Evolutionary conservation across 2,797 vertebrate species (phyloP).

Genomic region (Gouania willdenowi): DNA sequence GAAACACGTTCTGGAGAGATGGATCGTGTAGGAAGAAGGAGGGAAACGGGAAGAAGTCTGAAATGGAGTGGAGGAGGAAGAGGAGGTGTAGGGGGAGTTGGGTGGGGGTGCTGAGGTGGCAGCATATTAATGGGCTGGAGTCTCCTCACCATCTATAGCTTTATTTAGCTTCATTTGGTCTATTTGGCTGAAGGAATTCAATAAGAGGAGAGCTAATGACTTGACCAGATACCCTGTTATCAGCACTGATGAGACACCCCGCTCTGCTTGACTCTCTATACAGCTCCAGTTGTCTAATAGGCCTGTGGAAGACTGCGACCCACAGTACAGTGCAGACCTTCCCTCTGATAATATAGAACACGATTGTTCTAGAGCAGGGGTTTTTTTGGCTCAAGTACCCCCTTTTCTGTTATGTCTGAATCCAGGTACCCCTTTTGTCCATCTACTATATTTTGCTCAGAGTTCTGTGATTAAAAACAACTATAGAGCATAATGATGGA

Average conservation of each 20-base stretch:
- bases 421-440: too few species aligned
- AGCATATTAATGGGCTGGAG: slow-evolving; percentile 68
- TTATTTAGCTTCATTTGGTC: slow-evolving; percentile 72
- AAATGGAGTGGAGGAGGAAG: neutral
- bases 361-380: slow-evolving; percentile 61
- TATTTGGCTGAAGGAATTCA: slow-evolving; percentile 69
- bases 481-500: too few species aligned
- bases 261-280: slow-evolving; percentile 67
- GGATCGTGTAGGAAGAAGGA: slow-evolving; percentile 4
- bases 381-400: too few species aligned
- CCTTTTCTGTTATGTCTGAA: too few species aligned
- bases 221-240: slow-evolving; percentile 79
- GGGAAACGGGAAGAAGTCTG: slow-evolving; percentile 1
- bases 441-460: too few species aligned
- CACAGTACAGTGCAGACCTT: slow-evolving; percentile 44
- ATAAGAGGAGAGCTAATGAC: slow-evolving; percentile 76
- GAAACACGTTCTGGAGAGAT: neutral
- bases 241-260: slow-evolving; percentile 73
- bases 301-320: slow-evolving; percentile 57
- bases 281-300: slow-evolving; percentile 71
- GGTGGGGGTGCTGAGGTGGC: slow-evolving; percentile 42
- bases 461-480: too few species aligned
- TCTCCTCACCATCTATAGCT: slow-evolving; percentile 59
- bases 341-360: slow-evolving; percentile 59
- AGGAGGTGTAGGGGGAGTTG: slow-evolving; percentile 6